phyloP scores from a whole-genome alignment of 1,140 invertebrate species.

The Ceratitis capitata region DNA sequence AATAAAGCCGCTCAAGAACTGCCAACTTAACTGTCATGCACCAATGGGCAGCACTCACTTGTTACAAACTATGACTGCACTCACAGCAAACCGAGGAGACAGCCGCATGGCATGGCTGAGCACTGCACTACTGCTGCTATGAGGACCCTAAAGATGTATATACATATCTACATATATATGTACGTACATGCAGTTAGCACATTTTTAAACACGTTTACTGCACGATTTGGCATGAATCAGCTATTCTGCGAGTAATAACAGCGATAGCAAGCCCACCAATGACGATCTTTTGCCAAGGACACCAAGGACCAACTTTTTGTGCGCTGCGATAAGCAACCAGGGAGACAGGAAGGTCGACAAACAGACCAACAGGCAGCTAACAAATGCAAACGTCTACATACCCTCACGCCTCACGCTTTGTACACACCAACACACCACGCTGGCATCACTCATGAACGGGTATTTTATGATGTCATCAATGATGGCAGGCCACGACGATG shows the following conservation, averaged over 20 bases:
- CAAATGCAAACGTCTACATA: background rate
- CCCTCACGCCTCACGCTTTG: background rate
- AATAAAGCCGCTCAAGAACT: background rate
- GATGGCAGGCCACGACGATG: constrained; percentile 10
- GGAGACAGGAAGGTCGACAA: background rate
- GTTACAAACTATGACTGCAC: background rate
- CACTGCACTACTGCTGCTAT: background rate
- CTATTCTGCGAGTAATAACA: constrained; percentile 14
- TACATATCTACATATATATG: background rate
- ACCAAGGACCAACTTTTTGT: background rate
- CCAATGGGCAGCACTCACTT: background rate
- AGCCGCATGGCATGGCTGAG: background rate
- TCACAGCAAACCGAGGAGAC: background rate
- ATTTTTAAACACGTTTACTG: constrained; percentile 33
- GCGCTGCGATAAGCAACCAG: background rate
- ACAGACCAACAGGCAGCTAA: background rate
- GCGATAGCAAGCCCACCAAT: constrained; percentile 3
- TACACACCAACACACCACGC: background rate
- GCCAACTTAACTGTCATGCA: background rate
- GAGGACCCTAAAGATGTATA: background rate
- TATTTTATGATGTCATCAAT: constrained; percentile 28
- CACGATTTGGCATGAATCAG: constrained; percentile 32
- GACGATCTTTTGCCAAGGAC: constrained; percentile 13
- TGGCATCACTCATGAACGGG: constrained; percentile 1
- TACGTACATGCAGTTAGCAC: constrained; percentile 12